Conservation (phyloP, 2,113 vertebrate species). For the Scalopus aquaticus region DNA sequence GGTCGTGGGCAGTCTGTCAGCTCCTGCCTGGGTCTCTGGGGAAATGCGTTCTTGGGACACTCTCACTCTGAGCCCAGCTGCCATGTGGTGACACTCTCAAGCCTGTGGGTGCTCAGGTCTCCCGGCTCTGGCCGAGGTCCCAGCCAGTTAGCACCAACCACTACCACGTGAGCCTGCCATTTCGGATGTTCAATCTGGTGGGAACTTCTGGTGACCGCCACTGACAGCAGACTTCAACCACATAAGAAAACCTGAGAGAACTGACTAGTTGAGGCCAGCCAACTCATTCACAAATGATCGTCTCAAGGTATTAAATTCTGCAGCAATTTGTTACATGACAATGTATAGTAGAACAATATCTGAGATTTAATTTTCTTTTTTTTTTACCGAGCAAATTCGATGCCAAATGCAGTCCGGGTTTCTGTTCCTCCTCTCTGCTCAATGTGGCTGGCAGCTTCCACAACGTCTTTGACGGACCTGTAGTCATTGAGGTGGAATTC, state of each 20-base stretch:
- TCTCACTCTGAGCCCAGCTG: not conserved
- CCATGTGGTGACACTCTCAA: not conserved
- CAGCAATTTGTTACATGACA: not conserved
- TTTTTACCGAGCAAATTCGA: slow-evolving; percentile 92
- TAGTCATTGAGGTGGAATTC: slow-evolving; percentile 95
- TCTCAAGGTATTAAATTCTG: not conserved
- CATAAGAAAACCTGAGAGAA: not conserved
- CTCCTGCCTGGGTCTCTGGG: not conserved
- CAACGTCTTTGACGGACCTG: slow-evolving; percentile 92
- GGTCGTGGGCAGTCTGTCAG: not conserved
- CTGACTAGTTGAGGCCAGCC: not conserved
- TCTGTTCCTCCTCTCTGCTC: slow-evolving; percentile 95
- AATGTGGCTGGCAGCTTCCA: slow-evolving; percentile 92
- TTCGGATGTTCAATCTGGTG: not conserved
- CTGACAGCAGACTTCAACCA: not conserved
- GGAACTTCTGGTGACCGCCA: not conserved
- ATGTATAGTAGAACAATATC: not conserved
- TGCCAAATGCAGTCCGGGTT: slow-evolving; percentile 95
- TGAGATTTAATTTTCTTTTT: not conserved
- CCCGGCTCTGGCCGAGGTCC: not conserved
- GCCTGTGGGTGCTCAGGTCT: not conserved
- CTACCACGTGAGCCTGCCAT: fast-evolving
- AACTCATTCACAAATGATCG: not conserved
- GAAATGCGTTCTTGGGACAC: not conserved
- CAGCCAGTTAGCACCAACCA: not conserved